A percentile compares a stretch with the other conserved stretches of the same genome.
phyloP scores from a whole-genome alignment of 2,797 vertebrate genomes.

The Sebastes variabilis region DNA sequence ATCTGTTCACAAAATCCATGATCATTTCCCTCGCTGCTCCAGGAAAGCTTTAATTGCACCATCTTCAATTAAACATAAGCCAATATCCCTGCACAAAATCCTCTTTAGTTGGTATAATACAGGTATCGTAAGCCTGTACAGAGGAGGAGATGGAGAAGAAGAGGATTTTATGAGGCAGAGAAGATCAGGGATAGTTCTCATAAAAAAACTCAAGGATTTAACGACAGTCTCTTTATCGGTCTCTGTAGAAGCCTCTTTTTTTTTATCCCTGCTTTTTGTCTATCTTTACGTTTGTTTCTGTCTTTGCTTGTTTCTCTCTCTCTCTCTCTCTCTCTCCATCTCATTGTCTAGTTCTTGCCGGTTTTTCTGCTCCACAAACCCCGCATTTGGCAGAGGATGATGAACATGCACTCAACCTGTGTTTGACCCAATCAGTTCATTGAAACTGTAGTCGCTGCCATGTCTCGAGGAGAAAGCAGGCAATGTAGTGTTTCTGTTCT shows the following conservation, averaged over 20 bases:
- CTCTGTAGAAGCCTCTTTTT: conserved; percentile 1
- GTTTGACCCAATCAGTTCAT: background rate
- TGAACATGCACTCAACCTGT: background rate
- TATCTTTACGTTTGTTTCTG: background rate
- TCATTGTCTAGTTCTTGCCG: background rate
- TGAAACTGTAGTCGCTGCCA: background rate
- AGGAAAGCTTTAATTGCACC: conserved; percentile 58
- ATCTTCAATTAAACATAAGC: conserved; percentile 63
- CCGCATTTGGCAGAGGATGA: background rate
- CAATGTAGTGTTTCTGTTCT: background rate
- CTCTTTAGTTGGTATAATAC: conserved; percentile 54
- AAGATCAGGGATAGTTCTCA: conserved; percentile 50
- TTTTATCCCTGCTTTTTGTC: conserved; percentile 3
- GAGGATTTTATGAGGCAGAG: conserved; percentile 48
- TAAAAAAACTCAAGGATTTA: conserved; percentile 47
- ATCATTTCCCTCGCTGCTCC: conserved; percentile 24
- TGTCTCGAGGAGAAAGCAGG: background rate
- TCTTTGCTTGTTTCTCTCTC: conserved; percentile 2
- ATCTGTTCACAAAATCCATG: conserved; percentile 46
- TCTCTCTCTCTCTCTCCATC: background rate
- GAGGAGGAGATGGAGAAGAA: conserved; percentile 37
- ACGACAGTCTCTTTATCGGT: conserved; percentile 24
- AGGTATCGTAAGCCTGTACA: conserved; percentile 50
- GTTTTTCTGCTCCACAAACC: background rate
- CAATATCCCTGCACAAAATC: conserved; percentile 57